Evolutionary conservation across 37 sponge, comb jelly and placozoan species (phyloP), one percentile per base, ranked within the genome.

Genomic region (Eunapius fragilis): DNA sequence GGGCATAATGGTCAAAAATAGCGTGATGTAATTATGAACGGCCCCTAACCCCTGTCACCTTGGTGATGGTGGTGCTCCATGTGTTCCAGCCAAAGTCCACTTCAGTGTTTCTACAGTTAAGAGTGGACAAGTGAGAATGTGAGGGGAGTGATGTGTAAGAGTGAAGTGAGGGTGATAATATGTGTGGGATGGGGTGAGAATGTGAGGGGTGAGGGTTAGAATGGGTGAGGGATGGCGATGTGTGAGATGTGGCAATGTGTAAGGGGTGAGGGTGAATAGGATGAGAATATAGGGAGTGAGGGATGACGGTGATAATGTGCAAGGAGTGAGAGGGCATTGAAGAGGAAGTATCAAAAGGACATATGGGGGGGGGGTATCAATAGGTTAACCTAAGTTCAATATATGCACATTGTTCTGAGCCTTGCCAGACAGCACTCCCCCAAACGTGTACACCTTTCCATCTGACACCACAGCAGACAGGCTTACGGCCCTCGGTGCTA

Each of bases 341-440:
- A 2, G 58, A 2, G 58, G 14, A 58, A 17, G 22, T 11, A 17
- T 4, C 7, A 11, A 19, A 19, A 11, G 58, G 6, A 17, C 58
- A 17, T 1, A 58, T 4, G 17, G 22, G 22, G 58, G 58, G 58
- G 22, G 58, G 14, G 14, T 19, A 10, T 58, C 31, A 72, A 24
- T 27, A 25, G 28, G 12, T 25, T 84, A 35, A 90, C 86, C 71
- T 30, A 77, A 27, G n/a, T 93, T 72, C 37, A 93, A 31, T 0
- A 31, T 67, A 50, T 87, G 70, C 2, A 79, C 58, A 19, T 24
- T 68, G 58, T 89, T 83, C 27, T 83, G 50, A 3, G 90, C 91
- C 27, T 89, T 37, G 28, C 88, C 88, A 11, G 75, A 67, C 27
- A 87, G 71, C n/a, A 93, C 80, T 31, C 94, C 94, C 67, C 94